Base-by-base conservation (phyloP, 2,888 invertebrate species). In the Brenthis daphne region DNA sequence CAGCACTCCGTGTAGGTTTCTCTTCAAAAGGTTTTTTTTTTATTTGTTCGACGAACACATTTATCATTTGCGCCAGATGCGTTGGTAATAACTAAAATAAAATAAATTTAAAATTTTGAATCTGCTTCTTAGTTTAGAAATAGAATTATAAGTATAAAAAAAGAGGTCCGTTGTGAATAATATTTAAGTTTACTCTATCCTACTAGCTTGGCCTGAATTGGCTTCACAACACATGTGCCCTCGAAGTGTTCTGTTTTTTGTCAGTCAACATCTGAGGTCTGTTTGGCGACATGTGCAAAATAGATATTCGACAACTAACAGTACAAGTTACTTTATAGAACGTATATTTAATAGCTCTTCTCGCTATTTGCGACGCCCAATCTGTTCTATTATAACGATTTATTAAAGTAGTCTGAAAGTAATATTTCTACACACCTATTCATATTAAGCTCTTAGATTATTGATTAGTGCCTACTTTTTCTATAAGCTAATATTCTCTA, bases 41-140 rank as follows among this genome's bases (percentile, higher is more conserved):
- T 86, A 81, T 88, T 86, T 85, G 80, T 82, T 82, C 80, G 73
- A 73, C 81, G 77, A 82, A 83, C 79, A 79, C 88, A 90, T 90
- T 88, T 83, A 89, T 90, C 89, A 90, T 89, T 82, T 79, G 80
- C 82, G 85, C 84, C 90, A 90, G 89, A 90, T 90, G 90, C 82
- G 81, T 82, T 81, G 80, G 80, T 90, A 89, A 88, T 90, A 86
- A 87, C 83, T n/a, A n/a, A n/a, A n/a, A n/a, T n/a, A n/a, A n/a
- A n/a, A n/a, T n/a, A n/a, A n/a, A n/a, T 65, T 68, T 68, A 47
- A 58, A 33, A 68, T 71, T 63, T 65, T 54, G 5, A 67, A 61
- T 33, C 53, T 24, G n/a, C 69, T 64, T 58, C 48, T 55, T n/a
- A 55, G 33, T 16, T 53, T 58, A 48, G 60, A 55, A 29, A 29